Evolutionary conservation across 2,797 vertebrate species (phyloP).

Genomic region (Gymnocypris eckloni): DNA sequence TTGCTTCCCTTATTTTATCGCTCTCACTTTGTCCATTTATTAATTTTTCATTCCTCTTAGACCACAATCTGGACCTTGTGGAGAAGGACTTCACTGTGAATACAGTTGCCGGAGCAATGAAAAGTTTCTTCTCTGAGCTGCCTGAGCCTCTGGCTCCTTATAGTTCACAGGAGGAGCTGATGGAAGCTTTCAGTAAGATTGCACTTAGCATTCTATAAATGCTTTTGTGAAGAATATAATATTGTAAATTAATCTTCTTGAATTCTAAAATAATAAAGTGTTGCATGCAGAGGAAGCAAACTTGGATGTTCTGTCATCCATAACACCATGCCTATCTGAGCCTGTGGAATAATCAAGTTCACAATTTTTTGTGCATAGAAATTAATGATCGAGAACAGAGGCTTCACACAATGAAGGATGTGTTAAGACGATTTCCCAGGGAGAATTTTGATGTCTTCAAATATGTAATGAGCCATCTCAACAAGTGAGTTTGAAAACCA

Average conservation of each 20-base stretch:
- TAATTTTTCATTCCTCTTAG: slow-evolving; percentile 61
- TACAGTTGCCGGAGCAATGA: slow-evolving; percentile 93
- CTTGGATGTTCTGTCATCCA: background rate
- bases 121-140: slow-evolving; percentile 96
- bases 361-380: slow-evolving; percentile 75
- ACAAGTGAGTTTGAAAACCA: slow-evolving; percentile 82
- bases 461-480: slow-evolving; percentile 91
- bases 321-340: background rate
- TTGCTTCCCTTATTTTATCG: background rate
- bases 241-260: background rate
- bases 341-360: background rate
- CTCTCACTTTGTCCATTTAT: background rate
- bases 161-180: slow-evolving; percentile 88
- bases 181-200: slow-evolving; percentile 96
- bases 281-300: background rate
- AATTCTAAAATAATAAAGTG: slow-evolving; percentile 8
- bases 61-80: slow-evolving; percentile 91
- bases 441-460: slow-evolving; percentile 97
- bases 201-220: background rate
- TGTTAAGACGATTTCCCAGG: slow-evolving; percentile 89
- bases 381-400: slow-evolving; percentile 94
- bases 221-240: background rate
- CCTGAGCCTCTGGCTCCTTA: slow-evolving; percentile 94
- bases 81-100: slow-evolving; percentile 98
- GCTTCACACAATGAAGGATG: slow-evolving; percentile 91